A percentile compares a stretch with the other conserved stretches of the same genome.
Conservation (phyloP, 2,797 vertebrate genomes). For the Sebastes kiyomatsui region DNA sequence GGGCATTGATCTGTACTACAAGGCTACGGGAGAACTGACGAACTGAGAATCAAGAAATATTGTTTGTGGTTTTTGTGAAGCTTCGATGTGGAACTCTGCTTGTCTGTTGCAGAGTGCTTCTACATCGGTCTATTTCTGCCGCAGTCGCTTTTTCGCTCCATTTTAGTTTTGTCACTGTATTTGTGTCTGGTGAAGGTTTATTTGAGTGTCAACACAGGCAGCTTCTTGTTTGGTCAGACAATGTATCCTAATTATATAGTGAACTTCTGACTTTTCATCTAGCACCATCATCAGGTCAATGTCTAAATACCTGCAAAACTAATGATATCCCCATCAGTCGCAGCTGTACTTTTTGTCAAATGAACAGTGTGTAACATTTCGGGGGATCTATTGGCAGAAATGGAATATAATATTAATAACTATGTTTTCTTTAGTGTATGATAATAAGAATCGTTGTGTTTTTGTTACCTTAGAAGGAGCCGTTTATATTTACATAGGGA, state of each 20-base stretch:
- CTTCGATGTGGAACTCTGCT: constrained; percentile 24
- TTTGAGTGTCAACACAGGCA: neutral
- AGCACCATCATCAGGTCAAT: neutral
- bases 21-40: constrained; percentile 16
- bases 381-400: too few relatives aligned
- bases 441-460: too few relatives aligned
- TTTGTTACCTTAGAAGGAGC: too few relatives aligned
- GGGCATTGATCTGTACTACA: constrained; percentile 39
- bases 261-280: neutral
- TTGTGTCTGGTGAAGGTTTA: constrained; percentile 7
- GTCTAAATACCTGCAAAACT: neutral
- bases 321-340: neutral
- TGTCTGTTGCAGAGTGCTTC: constrained; percentile 1
- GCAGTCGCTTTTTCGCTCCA: constrained; percentile 16
- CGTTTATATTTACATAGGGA: too few relatives aligned
- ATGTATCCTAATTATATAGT: neutral
- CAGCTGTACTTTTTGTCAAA: neutral
- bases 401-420: too few relatives aligned
- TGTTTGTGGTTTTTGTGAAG: constrained; percentile 38
- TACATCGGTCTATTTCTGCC: constrained; percentile 32
- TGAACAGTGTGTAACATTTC: too few relatives aligned
- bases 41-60: constrained; percentile 8
- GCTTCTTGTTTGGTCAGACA: neutral
- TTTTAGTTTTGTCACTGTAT: constrained; percentile 17
- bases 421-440: too few relatives aligned